Evolutionary conservation across 2,113 vertebrate species (phyloP).

Genomic region (Charadrius vociferus): DNA sequence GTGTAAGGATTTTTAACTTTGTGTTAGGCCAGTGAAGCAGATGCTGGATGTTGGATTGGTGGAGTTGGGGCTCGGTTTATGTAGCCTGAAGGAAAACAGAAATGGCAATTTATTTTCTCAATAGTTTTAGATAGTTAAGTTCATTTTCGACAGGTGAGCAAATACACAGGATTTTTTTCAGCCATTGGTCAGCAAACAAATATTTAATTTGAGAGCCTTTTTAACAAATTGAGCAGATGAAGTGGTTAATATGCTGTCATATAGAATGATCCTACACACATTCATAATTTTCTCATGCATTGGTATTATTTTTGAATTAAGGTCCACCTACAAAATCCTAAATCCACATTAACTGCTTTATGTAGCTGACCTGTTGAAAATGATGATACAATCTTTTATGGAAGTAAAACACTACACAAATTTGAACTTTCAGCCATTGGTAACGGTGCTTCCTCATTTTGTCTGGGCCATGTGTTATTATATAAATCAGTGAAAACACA

Average conservation of each 20-base stretch:
- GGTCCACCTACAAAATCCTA: neutral
- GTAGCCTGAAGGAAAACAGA: neutral
- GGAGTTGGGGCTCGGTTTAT: neutral
- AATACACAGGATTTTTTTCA: neutral
- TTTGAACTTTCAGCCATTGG: neutral
- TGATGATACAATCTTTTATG: neutral
- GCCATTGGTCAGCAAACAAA: neutral
- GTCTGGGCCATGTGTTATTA: neutral
- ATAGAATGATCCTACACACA: neutral
- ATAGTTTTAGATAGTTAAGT: neutral
- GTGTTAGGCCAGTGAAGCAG: neutral
- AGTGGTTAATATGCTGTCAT: neutral
- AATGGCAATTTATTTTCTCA: neutral
- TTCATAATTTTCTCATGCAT: neutral
- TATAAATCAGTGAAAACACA: constrained; percentile 3
- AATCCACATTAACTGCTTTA: neutral
- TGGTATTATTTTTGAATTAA: neutral
- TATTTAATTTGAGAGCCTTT: neutral
- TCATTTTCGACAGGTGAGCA: neutral
- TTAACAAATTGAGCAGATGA: neutral
- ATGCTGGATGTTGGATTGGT: neutral
- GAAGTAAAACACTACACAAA: neutral
- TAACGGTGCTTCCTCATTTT: neutral
- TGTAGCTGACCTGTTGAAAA: neutral
- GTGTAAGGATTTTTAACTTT: neutral